Percentiles rank a stretch among this genome's conserved stretches.
Conservation (phyloP, 2,888 invertebrate genomes). For the Ephialtes manifestator region DNA sequence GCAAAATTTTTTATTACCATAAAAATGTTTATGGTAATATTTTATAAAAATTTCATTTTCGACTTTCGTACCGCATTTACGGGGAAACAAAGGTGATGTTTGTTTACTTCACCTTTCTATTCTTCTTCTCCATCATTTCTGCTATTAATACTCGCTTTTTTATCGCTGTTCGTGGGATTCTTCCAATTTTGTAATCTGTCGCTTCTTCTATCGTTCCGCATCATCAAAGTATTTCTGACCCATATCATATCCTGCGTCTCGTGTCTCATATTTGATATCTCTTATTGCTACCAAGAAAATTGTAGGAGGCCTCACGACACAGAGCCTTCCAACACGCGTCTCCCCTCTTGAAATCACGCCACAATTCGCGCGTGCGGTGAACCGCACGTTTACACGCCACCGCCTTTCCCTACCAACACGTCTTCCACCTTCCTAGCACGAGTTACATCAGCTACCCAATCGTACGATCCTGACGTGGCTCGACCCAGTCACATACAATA, state of each 20-base stretch:
- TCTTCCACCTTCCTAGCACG: conserved; percentile 18
- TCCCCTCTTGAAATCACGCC: conserved; percentile 47
- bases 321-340: background rate
- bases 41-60: no score
- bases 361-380: conserved; percentile 1
- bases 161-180: background rate
- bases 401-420: conserved; percentile 16
- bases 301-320: background rate
- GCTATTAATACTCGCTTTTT: background rate
- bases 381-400: conserved; percentile 1
- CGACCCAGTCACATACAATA: conserved; percentile 2
- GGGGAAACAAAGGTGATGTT: background rate
- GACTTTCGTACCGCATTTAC: no score
- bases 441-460: conserved; percentile 1
- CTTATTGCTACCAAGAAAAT: background rate
- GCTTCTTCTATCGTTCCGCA: background rate
- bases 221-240: background rate
- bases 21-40: no score
- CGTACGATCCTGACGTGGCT: conserved; percentile 3
- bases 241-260: background rate
- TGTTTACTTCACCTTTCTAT: background rate
- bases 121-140: background rate
- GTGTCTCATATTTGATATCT: background rate
- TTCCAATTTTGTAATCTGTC: background rate
- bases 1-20: no score